A percentile compares a stretch with the other conserved stretches of the same genome.
Evolutionary conservation across 1,140 invertebrate genomes (phyloP).

Genomic region (Drosophila pallidifrons): DNA sequence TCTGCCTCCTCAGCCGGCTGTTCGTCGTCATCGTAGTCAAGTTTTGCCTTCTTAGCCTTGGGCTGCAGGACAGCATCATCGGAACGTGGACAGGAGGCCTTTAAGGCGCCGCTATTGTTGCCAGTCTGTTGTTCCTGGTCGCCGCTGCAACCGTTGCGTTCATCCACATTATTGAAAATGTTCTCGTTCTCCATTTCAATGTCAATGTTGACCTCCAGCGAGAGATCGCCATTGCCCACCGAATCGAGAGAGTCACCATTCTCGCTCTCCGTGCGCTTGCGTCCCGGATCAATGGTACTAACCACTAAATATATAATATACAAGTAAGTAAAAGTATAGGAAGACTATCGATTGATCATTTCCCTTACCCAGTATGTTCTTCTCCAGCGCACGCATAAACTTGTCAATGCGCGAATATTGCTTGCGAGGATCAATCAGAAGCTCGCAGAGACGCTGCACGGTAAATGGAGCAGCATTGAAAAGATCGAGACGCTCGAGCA

Average conservation of each 20-base stretch:
- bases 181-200: slow-evolving; percentile 89
- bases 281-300: slow-evolving; percentile 95
- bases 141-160: slow-evolving; percentile 70
- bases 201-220: slow-evolving; percentile 89
- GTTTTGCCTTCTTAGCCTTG: slow-evolving; percentile 78
- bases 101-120: slow-evolving; percentile 13
- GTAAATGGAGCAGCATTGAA: slow-evolving; percentile 97
- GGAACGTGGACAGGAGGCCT: slow-evolving; percentile 58
- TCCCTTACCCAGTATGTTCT: slow-evolving; percentile 91
- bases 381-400: slow-evolving; percentile 97
- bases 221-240: slow-evolving; percentile 87
- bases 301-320: slow-evolving; percentile 88
- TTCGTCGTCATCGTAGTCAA: slow-evolving; percentile 60
- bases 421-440: slow-evolving; percentile 95
- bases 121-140: slow-evolving; percentile 22
- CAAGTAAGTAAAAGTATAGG: too few species aligned
- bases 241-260: slow-evolving; percentile 89
- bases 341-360: not conserved
- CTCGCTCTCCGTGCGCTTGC: slow-evolving; percentile 87
- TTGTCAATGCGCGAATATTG: slow-evolving; percentile 98
- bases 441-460: slow-evolving; percentile 97
- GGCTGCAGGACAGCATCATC: slow-evolving; percentile 57
- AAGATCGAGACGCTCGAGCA: slow-evolving; percentile 93
- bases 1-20: slow-evolving; percentile 26
- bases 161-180: slow-evolving; percentile 86